Evolutionary conservation across 2,113 vertebrate species (phyloP).

Genomic region (Neolamprologus variostigma): DNA sequence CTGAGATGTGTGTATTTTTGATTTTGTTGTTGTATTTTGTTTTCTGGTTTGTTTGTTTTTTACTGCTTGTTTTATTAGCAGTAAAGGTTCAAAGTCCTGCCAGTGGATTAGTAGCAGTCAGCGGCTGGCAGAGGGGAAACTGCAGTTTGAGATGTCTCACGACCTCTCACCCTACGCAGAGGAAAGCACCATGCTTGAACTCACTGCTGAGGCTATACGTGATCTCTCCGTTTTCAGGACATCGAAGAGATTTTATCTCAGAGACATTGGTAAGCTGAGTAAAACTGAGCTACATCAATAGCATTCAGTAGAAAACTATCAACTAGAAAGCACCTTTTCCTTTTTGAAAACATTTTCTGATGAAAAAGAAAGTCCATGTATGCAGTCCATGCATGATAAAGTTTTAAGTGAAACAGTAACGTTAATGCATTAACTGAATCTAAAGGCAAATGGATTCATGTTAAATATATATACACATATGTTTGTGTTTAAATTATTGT

Average conservation of each 20-base stretch:
- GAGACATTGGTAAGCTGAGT: slow-evolving; percentile 65
- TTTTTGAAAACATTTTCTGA: background rate
- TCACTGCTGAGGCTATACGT: slow-evolving; percentile 57
- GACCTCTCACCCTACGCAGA: slow-evolving; percentile 57
- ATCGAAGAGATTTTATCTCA: slow-evolving; percentile 56
- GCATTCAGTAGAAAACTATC: background rate
- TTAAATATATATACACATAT: background rate
- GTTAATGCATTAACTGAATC: background rate
- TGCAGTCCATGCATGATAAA: background rate
- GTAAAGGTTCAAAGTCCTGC: background rate
- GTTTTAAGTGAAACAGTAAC: background rate
- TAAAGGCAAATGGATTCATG: background rate
- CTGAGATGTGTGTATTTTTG: background rate
- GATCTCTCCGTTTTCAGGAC: background rate
- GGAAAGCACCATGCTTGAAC: slow-evolving; percentile 46
- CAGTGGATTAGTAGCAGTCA: slow-evolving; percentile 30
- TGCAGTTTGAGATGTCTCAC: slow-evolving; percentile 54
- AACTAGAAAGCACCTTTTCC: background rate
- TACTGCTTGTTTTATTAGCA: slow-evolving; percentile 6
- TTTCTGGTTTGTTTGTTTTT: background rate
- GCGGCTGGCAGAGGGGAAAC: background rate
- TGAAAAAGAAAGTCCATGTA: background rate
- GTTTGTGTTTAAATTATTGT: background rate
- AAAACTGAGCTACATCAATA: background rate
- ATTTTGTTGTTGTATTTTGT: background rate